Conservation (phyloP, 2,113 vertebrate genomes). For the Gymnocephalus cernua region DNA sequence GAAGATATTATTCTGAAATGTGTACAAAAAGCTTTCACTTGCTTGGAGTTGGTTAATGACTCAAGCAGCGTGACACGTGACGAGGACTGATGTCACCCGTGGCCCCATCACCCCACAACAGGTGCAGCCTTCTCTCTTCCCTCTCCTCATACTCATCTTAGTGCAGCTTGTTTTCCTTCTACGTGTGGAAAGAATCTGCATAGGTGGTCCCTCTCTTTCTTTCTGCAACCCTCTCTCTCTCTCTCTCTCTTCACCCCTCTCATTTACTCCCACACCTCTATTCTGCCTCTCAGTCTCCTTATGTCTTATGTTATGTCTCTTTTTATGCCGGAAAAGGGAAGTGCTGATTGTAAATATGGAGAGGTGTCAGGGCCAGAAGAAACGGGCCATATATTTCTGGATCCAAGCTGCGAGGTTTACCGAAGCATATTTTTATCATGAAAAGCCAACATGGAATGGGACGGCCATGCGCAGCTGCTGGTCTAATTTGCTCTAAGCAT, state of each 20-base stretch:
- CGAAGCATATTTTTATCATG: conserved; percentile 82
- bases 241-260: conserved; percentile 27
- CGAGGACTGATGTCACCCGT: conserved; percentile 54
- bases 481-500: conserved; percentile 85
- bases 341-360: conserved; percentile 79
- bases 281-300: conserved; percentile 43
- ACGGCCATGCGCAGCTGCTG: conserved; percentile 80
- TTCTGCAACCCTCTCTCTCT: not conserved
- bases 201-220: conserved; percentile 71
- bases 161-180: conserved; percentile 72
- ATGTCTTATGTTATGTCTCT: conserved; percentile 13
- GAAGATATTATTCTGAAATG: conserved; percentile 5
- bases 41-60: conserved; percentile 43
- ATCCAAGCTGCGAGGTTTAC: conserved; percentile 79
- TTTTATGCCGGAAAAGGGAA: conserved; percentile 50
- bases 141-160: conserved; percentile 38
- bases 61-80: conserved; percentile 50
- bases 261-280: conserved; percentile 55
- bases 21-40: conserved; percentile 2
- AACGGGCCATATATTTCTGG: conserved; percentile 75
- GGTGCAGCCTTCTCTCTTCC: conserved; percentile 64
- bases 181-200: conserved; percentile 82
- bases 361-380: conserved; percentile 72
- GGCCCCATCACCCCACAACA: conserved; percentile 69
- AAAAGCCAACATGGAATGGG: conserved; percentile 82